Evolutionary conservation across 2,797 vertebrate genomes (phyloP).

Genomic region (Odontamblyopus lacepedii): DNA sequence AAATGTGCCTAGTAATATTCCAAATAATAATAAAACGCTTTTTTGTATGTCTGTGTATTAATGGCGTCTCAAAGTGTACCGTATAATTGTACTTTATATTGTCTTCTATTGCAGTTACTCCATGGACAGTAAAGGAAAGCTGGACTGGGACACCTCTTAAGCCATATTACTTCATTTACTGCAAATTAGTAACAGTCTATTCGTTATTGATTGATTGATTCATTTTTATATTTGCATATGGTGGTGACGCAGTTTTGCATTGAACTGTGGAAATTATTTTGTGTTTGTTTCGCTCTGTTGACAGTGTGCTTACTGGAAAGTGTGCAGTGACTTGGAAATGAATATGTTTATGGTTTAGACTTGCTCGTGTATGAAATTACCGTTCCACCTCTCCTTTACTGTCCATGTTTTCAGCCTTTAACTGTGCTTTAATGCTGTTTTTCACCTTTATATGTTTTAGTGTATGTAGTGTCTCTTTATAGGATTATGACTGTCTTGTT

Average conservation of each 20-base stretch:
- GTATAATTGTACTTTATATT: slow-evolving; percentile 20
- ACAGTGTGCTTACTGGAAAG: too few relatives aligned
- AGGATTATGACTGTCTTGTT: background rate
- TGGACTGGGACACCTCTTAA: background rate
- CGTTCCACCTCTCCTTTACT: background rate
- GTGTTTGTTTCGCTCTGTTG: too few relatives aligned
- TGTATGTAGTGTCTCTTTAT: background rate
- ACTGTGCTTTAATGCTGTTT: slow-evolving; percentile 4
- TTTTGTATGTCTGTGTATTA: slow-evolving; percentile 32
- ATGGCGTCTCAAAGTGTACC: slow-evolving; percentile 27
- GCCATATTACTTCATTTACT: too few relatives aligned
- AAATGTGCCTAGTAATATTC: background rate
- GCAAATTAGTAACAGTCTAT: too few relatives aligned
- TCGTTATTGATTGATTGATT: too few relatives aligned
- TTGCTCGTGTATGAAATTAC: background rate
- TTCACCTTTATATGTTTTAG: too few relatives aligned
- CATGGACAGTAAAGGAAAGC: background rate
- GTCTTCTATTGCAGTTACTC: slow-evolving; percentile 20
- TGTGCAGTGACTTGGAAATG: background rate
- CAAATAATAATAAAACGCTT: background rate
- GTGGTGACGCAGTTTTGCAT: too few relatives aligned
- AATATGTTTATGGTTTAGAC: background rate
- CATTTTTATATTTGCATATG: too few relatives aligned
- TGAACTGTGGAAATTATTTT: too few relatives aligned
- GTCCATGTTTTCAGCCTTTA: background rate